Conservation (phyloP, 2,888 invertebrate genomes). For the Philhelius pedissequus region DNA sequence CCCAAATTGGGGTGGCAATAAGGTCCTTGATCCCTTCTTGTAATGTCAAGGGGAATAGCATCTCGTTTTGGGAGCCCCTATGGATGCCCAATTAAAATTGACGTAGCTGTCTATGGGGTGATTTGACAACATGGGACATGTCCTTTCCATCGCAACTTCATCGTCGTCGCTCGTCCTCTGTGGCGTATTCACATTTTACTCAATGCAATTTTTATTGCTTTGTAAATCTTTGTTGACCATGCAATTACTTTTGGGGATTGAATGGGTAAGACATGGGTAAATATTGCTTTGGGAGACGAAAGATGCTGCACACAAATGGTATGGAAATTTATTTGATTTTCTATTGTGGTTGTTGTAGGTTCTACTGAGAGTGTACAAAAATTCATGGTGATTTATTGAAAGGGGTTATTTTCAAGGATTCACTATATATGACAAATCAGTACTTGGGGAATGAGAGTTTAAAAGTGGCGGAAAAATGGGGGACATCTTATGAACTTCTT, state of each 20-base stretch:
- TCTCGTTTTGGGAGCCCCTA: slow-evolving; percentile 32
- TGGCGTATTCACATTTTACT: slow-evolving; percentile 11
- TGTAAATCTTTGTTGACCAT: slow-evolving; percentile 44
- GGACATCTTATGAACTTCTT: not conserved
- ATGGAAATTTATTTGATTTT: slow-evolving; percentile 54
- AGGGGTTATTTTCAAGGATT: not conserved
- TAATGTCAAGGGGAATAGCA: slow-evolving; percentile 31
- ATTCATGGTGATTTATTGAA: not conserved
- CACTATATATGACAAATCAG: not conserved
- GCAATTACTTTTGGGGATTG: slow-evolving; percentile 63
- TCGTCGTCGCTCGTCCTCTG: slow-evolving; percentile 8
- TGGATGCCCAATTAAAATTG: slow-evolving; percentile 66
- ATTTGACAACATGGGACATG: slow-evolving; percentile 52
- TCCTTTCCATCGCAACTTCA: not conserved
- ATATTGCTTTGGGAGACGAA: slow-evolving; percentile 22
- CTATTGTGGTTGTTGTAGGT: slow-evolving; percentile 31
- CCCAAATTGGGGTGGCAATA: slow-evolving; percentile 39
- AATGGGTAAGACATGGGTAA: slow-evolving; percentile 49
- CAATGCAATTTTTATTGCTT: too few species aligned
- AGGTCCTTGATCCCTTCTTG: slow-evolving; percentile 43
- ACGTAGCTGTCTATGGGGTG: slow-evolving; percentile 63
- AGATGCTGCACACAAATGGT: slow-evolving; percentile 31
- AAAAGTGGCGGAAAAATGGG: not conserved
- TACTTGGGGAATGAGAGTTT: not conserved
- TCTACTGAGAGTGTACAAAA: not conserved